These are phyloP conservation scores for Tenebrosternarchus preto DNA, from an alignment of 2,113 vertebrate genomes.

Conservation along the genomic window DNA sequence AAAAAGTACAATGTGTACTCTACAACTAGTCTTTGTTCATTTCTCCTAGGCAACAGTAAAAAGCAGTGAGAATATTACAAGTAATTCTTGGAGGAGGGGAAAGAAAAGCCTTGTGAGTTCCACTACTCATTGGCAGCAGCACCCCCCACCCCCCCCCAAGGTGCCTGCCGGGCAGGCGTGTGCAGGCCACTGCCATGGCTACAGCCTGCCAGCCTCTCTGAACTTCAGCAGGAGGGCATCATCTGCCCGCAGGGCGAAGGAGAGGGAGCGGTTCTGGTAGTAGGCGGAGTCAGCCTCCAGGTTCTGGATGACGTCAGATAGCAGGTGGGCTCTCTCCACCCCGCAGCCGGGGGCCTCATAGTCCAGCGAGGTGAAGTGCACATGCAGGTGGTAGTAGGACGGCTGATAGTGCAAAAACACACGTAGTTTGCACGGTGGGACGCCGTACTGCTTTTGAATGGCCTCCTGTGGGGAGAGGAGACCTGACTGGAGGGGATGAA, in stretches of 20 bases:
- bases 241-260: conserved; percentile 79
- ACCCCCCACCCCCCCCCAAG: too few species aligned
- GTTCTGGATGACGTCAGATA: conserved; percentile 87
- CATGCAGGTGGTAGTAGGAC: conserved; percentile 93
- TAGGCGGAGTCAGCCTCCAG: conserved; percentile 71
- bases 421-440: conserved; percentile 75
- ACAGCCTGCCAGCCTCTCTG: conserved; percentile 74
- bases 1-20: too few species aligned
- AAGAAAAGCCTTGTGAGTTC: too few species aligned
- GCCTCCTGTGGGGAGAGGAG: conserved; percentile 72
- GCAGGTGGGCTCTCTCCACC: conserved; percentile 89
- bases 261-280: conserved; percentile 79
- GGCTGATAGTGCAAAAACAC: conserved; percentile 94
- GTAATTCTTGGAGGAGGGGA: too few species aligned
- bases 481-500: not conserved
- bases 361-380: conserved; percentile 89
- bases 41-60: too few species aligned
- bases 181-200: not conserved
- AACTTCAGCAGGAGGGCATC: conserved; percentile 79
- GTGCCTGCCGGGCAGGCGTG: too few species aligned
- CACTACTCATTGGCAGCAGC: too few species aligned
- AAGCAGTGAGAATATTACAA: too few species aligned
- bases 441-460: conserved; percentile 72
- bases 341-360: conserved; percentile 82
- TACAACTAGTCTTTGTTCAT: too few species aligned